Evolutionary conservation across 2,888 invertebrate genomes (phyloP).

Genomic region (Ophion ellenae): DNA sequence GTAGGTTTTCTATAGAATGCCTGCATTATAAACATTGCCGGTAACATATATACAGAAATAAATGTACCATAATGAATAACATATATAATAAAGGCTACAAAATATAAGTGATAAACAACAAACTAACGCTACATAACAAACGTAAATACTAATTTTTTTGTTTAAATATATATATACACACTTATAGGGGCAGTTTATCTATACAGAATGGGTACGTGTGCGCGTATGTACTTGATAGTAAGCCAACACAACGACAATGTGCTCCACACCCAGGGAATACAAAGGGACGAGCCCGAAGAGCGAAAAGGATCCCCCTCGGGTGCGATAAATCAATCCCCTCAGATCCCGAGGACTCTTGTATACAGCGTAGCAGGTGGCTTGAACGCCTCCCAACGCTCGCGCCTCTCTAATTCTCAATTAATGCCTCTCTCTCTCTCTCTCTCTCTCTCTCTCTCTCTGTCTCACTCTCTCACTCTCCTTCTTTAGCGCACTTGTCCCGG

Average conservation of each 20-base stretch:
- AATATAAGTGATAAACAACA: no score
- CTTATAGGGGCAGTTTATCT: no score
- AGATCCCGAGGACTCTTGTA: constrained; percentile 64
- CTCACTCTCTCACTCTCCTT: not conserved
- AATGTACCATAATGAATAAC: no score
- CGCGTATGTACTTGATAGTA: not conserved
- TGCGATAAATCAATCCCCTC: constrained; percentile 82
- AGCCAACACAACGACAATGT: constrained; percentile 33
- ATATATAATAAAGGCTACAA: no score
- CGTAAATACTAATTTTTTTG: no score
- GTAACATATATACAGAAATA: no score
- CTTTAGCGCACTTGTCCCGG: constrained; percentile 12
- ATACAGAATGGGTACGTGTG: no score
- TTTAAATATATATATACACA: no score
- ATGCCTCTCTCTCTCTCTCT: constrained; percentile 71
- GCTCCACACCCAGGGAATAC: constrained; percentile 47
- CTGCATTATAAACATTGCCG: no score
- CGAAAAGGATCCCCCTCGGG: constrained; percentile 75
- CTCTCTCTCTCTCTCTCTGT: not conserved
- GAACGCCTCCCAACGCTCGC: constrained; percentile 78
- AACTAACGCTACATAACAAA: no score
- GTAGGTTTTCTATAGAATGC: no score
- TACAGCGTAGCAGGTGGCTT: constrained; percentile 81
- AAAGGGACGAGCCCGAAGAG: constrained; percentile 56
- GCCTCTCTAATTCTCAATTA: constrained; percentile 83